phyloP scores from a whole-genome alignment of 2,888 invertebrate genomes.

The Xylophagus ater region DNA sequence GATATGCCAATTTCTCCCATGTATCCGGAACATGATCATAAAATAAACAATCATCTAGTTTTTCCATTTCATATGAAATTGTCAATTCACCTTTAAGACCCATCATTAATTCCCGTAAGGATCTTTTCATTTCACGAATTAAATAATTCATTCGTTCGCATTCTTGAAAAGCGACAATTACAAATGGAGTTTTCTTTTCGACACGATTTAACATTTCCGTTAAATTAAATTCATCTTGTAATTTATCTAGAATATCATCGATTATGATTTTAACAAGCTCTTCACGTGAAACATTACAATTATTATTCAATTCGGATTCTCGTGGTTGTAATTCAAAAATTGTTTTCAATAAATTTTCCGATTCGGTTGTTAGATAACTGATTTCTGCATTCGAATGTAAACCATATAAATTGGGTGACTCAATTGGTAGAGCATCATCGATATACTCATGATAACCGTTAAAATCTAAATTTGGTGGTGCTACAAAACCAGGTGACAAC shows the following conservation, averaged over 20 bases:
- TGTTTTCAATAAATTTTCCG: constrained; percentile 71
- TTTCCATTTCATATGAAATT: constrained; percentile 91
- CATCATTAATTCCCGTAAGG: constrained; percentile 74
- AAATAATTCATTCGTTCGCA: constrained; percentile 91
- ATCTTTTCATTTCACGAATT: constrained; percentile 69
- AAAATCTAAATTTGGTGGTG: constrained; percentile 84
- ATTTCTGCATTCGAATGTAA: constrained; percentile 94
- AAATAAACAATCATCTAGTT: constrained; percentile 70
- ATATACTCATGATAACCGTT: constrained; percentile 79
- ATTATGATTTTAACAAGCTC: constrained; percentile 59
- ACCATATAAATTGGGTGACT: constrained; percentile 84
- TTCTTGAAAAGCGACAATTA: constrained; percentile 86
- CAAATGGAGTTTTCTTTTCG: constrained; percentile 84
- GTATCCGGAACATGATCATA: constrained; percentile 75
- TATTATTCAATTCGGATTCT: constrained; percentile 45
- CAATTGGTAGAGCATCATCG: constrained; percentile 73
- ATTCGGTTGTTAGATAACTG: constrained; percentile 77
- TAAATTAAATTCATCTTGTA: constrained; percentile 84
- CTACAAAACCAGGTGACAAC: constrained; percentile 73
- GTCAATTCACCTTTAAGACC: constrained; percentile 91
- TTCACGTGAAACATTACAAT: constrained; percentile 63
- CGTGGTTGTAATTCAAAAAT: constrained; percentile 86
- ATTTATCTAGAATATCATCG: constrained; percentile 80
- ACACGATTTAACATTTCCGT: constrained; percentile 72
- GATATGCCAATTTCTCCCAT: constrained; percentile 83